A percentile compares a stretch with the other conserved stretches of the same genome.
These are phyloP conservation scores for Coenonympha glycerion DNA, from an alignment of 2,888 invertebrate species.

Conservation along the genomic window DNA sequence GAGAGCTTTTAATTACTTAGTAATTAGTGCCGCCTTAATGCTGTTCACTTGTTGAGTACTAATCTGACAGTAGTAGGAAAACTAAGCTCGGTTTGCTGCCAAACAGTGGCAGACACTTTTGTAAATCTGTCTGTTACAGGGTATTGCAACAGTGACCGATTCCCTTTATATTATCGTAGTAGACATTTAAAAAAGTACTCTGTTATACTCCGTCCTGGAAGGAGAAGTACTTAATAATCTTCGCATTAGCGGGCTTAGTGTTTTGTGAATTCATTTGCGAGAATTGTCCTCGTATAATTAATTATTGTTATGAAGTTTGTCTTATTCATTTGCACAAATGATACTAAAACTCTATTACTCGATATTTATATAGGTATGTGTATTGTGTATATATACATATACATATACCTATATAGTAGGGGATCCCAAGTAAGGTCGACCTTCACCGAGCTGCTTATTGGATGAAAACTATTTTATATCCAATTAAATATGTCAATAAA, in stretches of 20 bases:
- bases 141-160: too few relatives aligned
- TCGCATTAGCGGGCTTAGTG: constrained; percentile 29
- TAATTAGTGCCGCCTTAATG: constrained; percentile 33
- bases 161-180: too few relatives aligned
- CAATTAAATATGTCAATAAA: too few relatives aligned
- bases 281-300: constrained; percentile 14
- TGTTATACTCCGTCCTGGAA: too few relatives aligned
- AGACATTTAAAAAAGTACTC: too few relatives aligned
- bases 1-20: constrained; percentile 34
- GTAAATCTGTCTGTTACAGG: too few relatives aligned
- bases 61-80: too few relatives aligned
- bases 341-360: neutral
- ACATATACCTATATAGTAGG: neutral
- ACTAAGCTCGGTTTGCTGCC: too few relatives aligned
- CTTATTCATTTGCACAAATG: neutral
- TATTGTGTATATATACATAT: neutral
- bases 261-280: constrained; percentile 24
- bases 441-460: neutral
- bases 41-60: too few relatives aligned
- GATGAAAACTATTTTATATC: too few relatives aligned
- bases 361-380: neutral
- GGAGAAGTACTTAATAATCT: constrained; percentile 30
- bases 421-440: too few relatives aligned
- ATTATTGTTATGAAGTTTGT: constrained; percentile 1
- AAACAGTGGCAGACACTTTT: too few relatives aligned